Evolutionary conservation across 2,113 vertebrate species (phyloP).

Genomic region (Neotoma lepida): DNA sequence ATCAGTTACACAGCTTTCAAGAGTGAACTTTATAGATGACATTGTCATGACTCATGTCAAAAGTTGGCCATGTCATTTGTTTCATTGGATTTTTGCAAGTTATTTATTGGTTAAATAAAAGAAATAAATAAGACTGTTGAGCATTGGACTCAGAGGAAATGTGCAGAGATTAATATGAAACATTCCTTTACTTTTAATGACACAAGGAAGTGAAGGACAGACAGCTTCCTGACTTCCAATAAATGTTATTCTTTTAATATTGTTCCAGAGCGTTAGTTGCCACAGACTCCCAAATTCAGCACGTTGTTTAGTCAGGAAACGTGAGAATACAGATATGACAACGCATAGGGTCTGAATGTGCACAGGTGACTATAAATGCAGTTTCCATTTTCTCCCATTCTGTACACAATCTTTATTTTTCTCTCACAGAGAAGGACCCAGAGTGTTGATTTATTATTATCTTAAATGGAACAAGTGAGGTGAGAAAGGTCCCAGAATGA

Average conservation of each 20-base stretch:
- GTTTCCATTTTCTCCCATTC: not conserved
- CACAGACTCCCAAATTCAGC: not conserved
- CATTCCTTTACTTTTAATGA: not conserved
- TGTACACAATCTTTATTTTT: not conserved
- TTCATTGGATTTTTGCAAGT: not conserved
- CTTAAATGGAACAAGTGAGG: not conserved
- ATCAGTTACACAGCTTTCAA: not conserved
- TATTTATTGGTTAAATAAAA: slow-evolving; percentile 16
- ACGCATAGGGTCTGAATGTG: not conserved
- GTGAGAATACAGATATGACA: not conserved
- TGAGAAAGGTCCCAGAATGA: not conserved
- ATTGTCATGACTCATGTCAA: not conserved
- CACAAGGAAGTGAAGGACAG: slow-evolving; percentile 1
- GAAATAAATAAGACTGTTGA: not conserved
- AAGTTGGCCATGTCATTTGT: not conserved
- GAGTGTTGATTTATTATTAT: not conserved
- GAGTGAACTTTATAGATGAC: not conserved
- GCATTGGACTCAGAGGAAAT: not conserved
- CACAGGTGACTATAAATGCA: not conserved
- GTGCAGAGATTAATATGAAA: not conserved
- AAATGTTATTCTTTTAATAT: not conserved
- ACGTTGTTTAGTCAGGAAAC: not conserved
- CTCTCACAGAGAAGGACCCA: not conserved
- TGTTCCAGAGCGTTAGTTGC: not conserved
- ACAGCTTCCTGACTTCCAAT: not conserved